Evolutionary conservation across 2,113 vertebrate genomes (phyloP), one percentile per base, ranked within the genome.

Genomic region (Azemiops feae): DNA sequence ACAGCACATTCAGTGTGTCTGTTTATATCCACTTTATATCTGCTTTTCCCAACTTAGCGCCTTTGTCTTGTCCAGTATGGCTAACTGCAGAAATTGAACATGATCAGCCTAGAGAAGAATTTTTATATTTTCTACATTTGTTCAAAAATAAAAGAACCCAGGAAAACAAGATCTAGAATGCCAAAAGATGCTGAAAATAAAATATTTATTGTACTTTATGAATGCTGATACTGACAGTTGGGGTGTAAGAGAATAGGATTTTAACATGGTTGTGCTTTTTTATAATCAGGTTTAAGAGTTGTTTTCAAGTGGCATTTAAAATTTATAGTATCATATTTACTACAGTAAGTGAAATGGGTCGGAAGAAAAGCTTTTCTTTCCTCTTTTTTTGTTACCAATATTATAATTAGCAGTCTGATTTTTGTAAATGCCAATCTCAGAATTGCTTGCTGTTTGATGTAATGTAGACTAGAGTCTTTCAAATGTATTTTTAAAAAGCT

Each of bases 1-100:
- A 91, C 94, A 97, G 74, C 20, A 81, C 74, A 43, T 81, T 43
- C 20, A 81, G 9, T 81, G 39, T 43, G 34, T 22, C 34, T 10
- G 18, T 18, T 81, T 81, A 81, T 39, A 23, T 81, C 34, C 9
- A 18, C 74, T 43, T 81, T 81, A 81, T 39, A 43, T 81, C 74
- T 43, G 34, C 74, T 81, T 81, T 81, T 18, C 34, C 74, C 34
- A 81, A 81, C 7, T 81, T 81, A 43, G 34, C 2, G 0, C 69
- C 2, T 7, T 81, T 81, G 34, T 81, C 34, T 81, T 81, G 74
- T 34, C 34, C 34, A 39, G 34, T 43, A 81, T 81, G 16, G 18
- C 18, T 81, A 81, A 20, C 39, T 81, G 74, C 18, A 43, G 34
- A 81, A 81, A 43, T 4, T 43, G 34, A 81, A 81, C 34, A 6